Percentiles rank a stretch among this genome's conserved stretches.
These are phyloP conservation scores for Thinocorus orbignyianus DNA, from an alignment of 2,113 vertebrate genomes.

Conservation along the genomic window DNA sequence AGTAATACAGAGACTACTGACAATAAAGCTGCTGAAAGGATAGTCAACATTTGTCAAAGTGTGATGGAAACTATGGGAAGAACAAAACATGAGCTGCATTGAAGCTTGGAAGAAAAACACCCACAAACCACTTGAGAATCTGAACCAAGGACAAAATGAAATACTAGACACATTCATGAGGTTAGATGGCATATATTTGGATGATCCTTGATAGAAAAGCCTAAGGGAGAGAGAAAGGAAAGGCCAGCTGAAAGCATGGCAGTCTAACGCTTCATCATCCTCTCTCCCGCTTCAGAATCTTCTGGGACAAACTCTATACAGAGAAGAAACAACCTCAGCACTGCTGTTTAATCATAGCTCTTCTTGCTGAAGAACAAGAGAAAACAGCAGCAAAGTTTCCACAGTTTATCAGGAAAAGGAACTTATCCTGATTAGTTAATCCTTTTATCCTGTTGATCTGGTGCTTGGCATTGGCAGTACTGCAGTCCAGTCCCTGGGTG, in stretches of 20 bases:
- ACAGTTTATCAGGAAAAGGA: not conserved
- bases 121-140: not conserved
- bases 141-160: slow-evolving; percentile 29
- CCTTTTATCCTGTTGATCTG: not conserved
- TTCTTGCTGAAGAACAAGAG: not conserved
- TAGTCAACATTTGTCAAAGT: slow-evolving; percentile 19
- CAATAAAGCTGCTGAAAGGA: slow-evolving; percentile 28
- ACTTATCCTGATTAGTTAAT: not conserved
- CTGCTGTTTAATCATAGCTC: not conserved
- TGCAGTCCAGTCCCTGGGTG: not conserved
- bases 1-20: slow-evolving; percentile 2
- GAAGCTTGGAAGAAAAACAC: not conserved
- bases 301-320: not conserved
- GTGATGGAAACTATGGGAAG: slow-evolving; percentile 27
- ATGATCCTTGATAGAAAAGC: not conserved
- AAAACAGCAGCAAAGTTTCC: not conserved
- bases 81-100: not conserved
- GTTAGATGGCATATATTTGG: not conserved
- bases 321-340: not conserved
- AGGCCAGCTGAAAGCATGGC: not conserved
- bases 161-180: not conserved
- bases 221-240: not conserved
- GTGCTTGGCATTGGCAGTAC: not conserved
- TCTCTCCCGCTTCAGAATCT: not conserved
- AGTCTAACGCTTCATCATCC: not conserved